A percentile compares a stretch with the other conserved stretches of the same genome.
Conservation (phyloP, 1,140 invertebrate genomes). For the Drusus annulatus region DNA sequence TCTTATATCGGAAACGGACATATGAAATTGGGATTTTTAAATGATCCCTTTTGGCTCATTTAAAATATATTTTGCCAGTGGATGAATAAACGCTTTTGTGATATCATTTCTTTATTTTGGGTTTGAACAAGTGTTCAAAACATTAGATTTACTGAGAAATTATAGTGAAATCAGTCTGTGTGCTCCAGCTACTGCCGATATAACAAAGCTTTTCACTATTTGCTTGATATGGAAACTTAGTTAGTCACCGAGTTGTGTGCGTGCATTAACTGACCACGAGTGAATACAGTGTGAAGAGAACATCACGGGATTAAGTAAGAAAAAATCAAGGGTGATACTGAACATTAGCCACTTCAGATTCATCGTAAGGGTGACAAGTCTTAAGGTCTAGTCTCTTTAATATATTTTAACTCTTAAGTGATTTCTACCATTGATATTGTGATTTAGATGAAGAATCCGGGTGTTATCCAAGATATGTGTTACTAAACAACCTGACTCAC, state of each 20-base stretch:
- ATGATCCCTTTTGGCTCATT: constrained; percentile 47
- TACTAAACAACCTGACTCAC: neutral
- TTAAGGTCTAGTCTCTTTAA: constrained; percentile 48
- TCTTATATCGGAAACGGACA: constrained; percentile 53
- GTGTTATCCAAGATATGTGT: constrained; percentile 28
- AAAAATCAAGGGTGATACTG: too few relatives aligned
- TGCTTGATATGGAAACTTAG: constrained; percentile 16
- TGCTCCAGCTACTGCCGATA: constrained; percentile 19
- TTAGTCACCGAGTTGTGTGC: neutral
- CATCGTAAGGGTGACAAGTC: constrained; percentile 35
- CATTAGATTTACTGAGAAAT: too few relatives aligned
- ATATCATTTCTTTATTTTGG: constrained; percentile 15
- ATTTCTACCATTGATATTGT: constrained; percentile 49
- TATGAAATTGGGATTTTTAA: constrained; percentile 60
- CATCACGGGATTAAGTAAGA: neutral
- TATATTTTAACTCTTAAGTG: constrained; percentile 44
- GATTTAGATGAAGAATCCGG: constrained; percentile 35
- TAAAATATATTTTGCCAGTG: constrained; percentile 40
- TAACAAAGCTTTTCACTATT: constrained; percentile 10
- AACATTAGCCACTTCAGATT: neutral
- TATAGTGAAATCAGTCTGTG: neutral
- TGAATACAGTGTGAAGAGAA: neutral
- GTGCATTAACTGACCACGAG: neutral
- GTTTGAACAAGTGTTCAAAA: neutral
- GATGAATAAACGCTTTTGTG: constrained; percentile 1